These are phyloP conservation scores for Aquatica leii DNA, from an alignment of 2,888 invertebrate genomes.

Conservation along the genomic window DNA sequence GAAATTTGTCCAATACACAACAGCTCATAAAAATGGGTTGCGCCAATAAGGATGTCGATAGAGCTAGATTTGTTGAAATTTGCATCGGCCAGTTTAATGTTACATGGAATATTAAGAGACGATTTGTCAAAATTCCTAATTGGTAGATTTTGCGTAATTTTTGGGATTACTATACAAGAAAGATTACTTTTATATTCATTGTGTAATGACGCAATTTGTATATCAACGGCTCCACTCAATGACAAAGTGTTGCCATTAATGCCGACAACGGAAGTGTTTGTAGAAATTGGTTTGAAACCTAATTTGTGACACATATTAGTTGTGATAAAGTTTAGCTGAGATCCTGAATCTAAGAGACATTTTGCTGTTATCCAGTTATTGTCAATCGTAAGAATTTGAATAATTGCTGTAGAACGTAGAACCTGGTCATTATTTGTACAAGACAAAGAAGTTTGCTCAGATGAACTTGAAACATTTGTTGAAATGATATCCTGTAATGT, in stretches of 20 bases:
- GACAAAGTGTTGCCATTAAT: not conserved
- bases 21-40: constrained; percentile 11
- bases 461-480: too few species aligned
- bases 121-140: not conserved
- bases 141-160: constrained; percentile 14
- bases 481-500: too few species aligned
- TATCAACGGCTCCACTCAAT: not conserved
- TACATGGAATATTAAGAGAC: constrained; percentile 9
- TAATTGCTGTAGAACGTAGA: constrained; percentile 10
- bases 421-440: too few species aligned
- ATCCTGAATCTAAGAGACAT: too few species aligned
- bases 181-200: not conserved
- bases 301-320: too few species aligned
- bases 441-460: too few species aligned
- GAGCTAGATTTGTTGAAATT: constrained; percentile 9
- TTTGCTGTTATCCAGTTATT: too few species aligned
- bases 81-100: constrained; percentile 8
- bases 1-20: constrained; percentile 11
- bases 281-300: too few species aligned
- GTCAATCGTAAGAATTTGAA: constrained; percentile 1
- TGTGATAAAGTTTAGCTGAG: too few species aligned
- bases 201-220: not conserved
- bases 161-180: constrained; percentile 12
- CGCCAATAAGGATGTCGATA: constrained; percentile 18
- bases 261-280: not conserved